Evolutionary conservation across 2,888 invertebrate genomes (phyloP).

Genomic region (Cyclophora albipunctata): DNA sequence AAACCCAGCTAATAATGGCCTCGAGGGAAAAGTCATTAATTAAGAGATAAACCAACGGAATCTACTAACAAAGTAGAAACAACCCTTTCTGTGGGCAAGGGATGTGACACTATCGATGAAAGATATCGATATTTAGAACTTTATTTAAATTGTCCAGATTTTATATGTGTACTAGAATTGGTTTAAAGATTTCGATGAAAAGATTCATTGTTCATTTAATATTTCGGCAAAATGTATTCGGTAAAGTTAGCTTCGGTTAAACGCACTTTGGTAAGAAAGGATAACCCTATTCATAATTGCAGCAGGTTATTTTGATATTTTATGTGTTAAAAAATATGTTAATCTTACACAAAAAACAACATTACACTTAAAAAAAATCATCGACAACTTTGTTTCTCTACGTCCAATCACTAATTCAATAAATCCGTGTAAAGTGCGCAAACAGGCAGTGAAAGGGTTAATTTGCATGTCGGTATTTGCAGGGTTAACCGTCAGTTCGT

Average conservation of each 20-base stretch:
- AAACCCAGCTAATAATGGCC: conserved; percentile 59
- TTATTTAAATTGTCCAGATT: too few species aligned
- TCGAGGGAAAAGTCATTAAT: conserved; percentile 62
- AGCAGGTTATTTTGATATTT: too few species aligned
- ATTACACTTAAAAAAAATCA: too few species aligned
- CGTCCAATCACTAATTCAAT: conserved; percentile 65
- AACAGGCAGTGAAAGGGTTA: conserved; percentile 71
- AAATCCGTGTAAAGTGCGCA: conserved; percentile 65
- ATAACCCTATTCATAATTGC: too few species aligned
- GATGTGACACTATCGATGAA: conserved; percentile 4
- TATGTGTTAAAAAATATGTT: too few species aligned
- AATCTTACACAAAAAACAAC: too few species aligned
- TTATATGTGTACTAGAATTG: too few species aligned
- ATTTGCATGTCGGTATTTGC: conserved; percentile 69
- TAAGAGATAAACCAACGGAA: conserved; percentile 46
- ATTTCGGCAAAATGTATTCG: too few species aligned
- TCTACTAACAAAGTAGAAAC: conserved; percentile 68
- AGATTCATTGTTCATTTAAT: not conserved
- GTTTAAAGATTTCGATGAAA: too few species aligned
- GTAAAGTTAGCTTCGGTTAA: too few species aligned
- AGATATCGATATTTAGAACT: conserved; percentile 9
- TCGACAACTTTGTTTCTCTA: too few species aligned
- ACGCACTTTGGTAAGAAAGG: too few species aligned
- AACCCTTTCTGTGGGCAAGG: conserved; percentile 51
- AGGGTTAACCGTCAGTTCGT: conserved; percentile 71